These are phyloP conservation scores for Machimus atricapillus DNA, from an alignment of 2,888 invertebrate species.

Conservation along the genomic window DNA sequence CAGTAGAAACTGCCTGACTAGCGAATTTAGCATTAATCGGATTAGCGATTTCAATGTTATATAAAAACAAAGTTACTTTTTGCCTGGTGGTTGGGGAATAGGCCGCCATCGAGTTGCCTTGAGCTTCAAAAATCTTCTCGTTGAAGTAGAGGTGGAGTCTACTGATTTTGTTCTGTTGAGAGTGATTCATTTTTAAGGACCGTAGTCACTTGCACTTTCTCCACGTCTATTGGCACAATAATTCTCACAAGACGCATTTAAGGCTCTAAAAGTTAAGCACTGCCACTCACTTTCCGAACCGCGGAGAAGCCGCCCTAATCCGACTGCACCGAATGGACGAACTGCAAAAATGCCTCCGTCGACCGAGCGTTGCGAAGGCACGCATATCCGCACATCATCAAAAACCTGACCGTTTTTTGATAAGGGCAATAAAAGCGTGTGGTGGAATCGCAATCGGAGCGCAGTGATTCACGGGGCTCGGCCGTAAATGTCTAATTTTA, in stretches of 20 bases:
- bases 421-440: constrained; percentile 27
- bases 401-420: constrained; percentile 21
- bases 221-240: neutral
- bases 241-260: neutral
- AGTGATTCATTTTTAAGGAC: neutral
- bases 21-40: neutral
- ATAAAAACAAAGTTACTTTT: constrained; percentile 14
- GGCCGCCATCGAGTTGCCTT: neutral
- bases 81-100: neutral
- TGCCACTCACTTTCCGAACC: neutral
- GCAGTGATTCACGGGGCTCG: constrained; percentile 12
- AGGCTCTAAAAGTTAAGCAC: neutral
- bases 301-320: neutral
- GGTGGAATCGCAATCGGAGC: neutral
- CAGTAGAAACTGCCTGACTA: neutral
- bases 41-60: neutral
- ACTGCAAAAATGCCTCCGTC: neutral
- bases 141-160: constrained; percentile 15
- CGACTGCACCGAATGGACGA: neutral
- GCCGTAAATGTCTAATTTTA: constrained; percentile 26
- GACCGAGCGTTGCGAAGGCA: neutral
- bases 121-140: constrained; percentile 23
- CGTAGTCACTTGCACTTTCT: neutral
- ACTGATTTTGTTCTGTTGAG: neutral
- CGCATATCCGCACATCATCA: constrained; percentile 15